Base-by-base conservation (phyloP, 2,797 vertebrate species). In the Danio aesculapii region DNA sequence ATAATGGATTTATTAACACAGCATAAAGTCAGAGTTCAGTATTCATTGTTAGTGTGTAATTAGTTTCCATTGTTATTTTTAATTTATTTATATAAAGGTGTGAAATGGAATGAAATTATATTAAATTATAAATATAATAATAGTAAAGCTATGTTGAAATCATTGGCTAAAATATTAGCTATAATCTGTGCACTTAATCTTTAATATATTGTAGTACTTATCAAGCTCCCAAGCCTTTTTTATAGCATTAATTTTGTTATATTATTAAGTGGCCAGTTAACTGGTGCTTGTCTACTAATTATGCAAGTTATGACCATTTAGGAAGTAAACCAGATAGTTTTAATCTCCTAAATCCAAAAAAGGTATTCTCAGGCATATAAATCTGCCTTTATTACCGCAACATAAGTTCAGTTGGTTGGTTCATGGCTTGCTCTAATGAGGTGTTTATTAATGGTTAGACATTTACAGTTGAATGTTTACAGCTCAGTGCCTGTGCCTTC, bases 391-490 rank as follows among this genome's bases (percentile, higher is more conserved):
- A 59, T 21, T 68, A 58, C 39, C 14, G 43, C 21, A 55, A 75
- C 17, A 41, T 19, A 61, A 52, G 47, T 21, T 10, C 59, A 52
- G 12, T 30, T 30, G 30, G 30, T 30, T 30, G 30, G 30, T 30
- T 30, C 30, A 30, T 30, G 30, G 30, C 30, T 30, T 30, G 30
- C 30, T 12, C 53, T 79, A 61, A 79, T 47, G 14, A 79, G 57
- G 58, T 79, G 77, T 79, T 72, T 71, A 79, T 79, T 47, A 72
- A 63, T 64, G 13, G 59, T 61, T 41, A 57, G 43, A 50, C 57
- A 66, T 66, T 59, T 68, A 50, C 68, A n/a, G 44, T 62, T 52
- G 16, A 52, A 41, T 59, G 46, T 66, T 64, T 63, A 19, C 41
- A 47, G 68, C 50, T 80, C 68, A 72, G 47, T 17, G 68, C 46